These are phyloP conservation scores for Virgularia gustaviana DNA, from an alignment of 92 coral and sea anemone genomes.

Conservation along the genomic window DNA sequence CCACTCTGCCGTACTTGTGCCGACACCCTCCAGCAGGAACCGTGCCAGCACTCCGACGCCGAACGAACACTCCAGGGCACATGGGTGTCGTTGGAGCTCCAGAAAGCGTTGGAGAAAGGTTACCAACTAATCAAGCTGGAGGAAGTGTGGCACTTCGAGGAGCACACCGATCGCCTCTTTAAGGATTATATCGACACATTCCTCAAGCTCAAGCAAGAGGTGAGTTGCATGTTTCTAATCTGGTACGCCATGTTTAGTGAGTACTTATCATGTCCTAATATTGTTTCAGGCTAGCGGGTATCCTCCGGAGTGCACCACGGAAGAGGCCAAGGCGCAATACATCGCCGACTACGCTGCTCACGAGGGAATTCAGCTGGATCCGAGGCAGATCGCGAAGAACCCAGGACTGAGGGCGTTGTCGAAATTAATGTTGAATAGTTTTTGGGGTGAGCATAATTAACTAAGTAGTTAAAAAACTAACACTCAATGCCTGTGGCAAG, in stretches of 20 bases:
- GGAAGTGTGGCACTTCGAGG: constrained; percentile 53
- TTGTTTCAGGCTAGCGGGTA: constrained; percentile 40
- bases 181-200: constrained; percentile 50
- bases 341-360: constrained; percentile 32
- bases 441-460: constrained; percentile 19
- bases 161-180: constrained; percentile 35
- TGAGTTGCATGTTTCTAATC: no score
- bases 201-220: constrained; percentile 57
- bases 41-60: constrained; percentile 35
- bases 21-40: constrained; percentile 35
- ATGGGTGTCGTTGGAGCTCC: constrained; percentile 53
- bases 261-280: no score
- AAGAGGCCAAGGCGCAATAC: constrained; percentile 37
- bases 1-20: constrained; percentile 62
- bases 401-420: constrained; percentile 55
- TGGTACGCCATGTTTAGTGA: no score
- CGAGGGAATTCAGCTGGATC: constrained; percentile 50
- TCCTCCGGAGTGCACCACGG: constrained; percentile 43
- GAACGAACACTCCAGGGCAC: constrained; percentile 49
- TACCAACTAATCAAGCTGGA: neutral
- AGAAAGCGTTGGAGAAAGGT: no score
- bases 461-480: no score
- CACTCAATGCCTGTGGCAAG: no score
- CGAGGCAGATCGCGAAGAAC: constrained; percentile 29
- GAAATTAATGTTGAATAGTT: constrained; percentile 51